Evolutionary conservation across 2,888 invertebrate genomes (phyloP), one percentile per base, ranked within the genome.

Genomic region (Suillia variegata): DNA sequence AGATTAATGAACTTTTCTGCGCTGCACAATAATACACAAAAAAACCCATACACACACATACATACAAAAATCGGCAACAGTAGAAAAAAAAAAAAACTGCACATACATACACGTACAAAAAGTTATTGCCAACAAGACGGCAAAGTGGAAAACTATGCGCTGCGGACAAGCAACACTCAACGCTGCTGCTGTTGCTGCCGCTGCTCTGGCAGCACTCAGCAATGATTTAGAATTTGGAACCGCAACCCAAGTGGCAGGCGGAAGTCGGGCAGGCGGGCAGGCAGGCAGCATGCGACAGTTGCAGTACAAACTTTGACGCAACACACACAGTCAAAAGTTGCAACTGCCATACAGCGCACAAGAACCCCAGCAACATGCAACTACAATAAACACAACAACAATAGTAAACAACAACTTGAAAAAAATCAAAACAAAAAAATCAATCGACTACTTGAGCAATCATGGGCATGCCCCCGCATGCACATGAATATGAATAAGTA

Each of bases 1-100:
- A 75, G 77, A 74, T 74, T 77, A 77, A 74, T 74, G 77, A 77
- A 74, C 75, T 73, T 70, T 68, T 67, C 67, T 51, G 65, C 38
- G 53, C 34, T 53, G 38, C 33, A 38, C 12, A n/a, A n/a, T 13
- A 38, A 38, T 8, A n/a, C 38, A n/a, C 8, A 38, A 48, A 6
- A 20, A 20, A 12, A n/a, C 10, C 20, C 20, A 48, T 12, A 22
- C 20, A 22, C 3, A 24, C 15, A 50, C 21, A 24, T 24, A 50
- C 5, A 17, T 4, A 3, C 15, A 50, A 17, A 50, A n/a, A 50
- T 48, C 12, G 22, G 20, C 18, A 12, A n/a, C 38, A n/a, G 38
- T 13, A 38, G n/a, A 38, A 5, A n/a, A n/a, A n/a, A n/a, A n/a
- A n/a, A n/a, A n/a, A n/a, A n/a, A n/a, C n/a, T n/a, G n/a, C n/a